These are phyloP conservation scores for Pygmarrhopalites habei DNA, from an alignment of 1,140 invertebrate species.

Conservation along the genomic window DNA sequence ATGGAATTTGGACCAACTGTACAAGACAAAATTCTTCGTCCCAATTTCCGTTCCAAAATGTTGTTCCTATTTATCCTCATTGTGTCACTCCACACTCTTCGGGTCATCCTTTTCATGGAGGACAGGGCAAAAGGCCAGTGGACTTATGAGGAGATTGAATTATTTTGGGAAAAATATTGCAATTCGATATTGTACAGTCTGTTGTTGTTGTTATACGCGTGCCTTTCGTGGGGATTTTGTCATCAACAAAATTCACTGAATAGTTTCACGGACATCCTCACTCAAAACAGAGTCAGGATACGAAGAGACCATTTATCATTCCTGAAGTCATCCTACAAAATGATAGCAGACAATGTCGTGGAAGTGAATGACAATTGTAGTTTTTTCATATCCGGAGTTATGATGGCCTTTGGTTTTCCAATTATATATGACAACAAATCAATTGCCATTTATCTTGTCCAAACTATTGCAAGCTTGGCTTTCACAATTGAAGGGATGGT, in stretches of 20 bases:
- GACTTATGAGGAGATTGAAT: not conserved
- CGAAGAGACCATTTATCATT: not conserved
- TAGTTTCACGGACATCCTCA: not conserved
- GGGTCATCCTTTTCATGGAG: not conserved
- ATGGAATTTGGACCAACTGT: too few relatives aligned
- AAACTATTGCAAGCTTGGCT: too few relatives aligned
- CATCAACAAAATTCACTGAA: slow-evolving; percentile 1
- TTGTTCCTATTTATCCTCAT: slow-evolving; percentile 11
- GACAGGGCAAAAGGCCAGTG: not conserved
- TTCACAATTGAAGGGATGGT: too few relatives aligned
- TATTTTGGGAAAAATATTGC: not conserved
- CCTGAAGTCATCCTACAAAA: slow-evolving; percentile 19
- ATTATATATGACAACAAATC: too few relatives aligned
- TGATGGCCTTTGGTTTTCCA: too few relatives aligned
- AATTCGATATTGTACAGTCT: slow-evolving; percentile 4
- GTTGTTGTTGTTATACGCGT: slow-evolving; percentile 14
- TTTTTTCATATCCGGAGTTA: too few relatives aligned
- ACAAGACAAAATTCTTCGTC: too few relatives aligned
- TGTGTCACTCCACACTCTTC: slow-evolving; percentile 6
- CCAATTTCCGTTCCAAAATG: slow-evolving; percentile 4
- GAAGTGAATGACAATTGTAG: too few relatives aligned
- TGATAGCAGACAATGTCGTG: slow-evolving; percentile 12
- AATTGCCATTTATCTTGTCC: too few relatives aligned
- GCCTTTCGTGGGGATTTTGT: slow-evolving; percentile 13
- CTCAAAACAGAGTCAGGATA: not conserved